Base-by-base conservation (phyloP, 2,888 invertebrate genomes). In the Cremastinae sp. region DNA sequence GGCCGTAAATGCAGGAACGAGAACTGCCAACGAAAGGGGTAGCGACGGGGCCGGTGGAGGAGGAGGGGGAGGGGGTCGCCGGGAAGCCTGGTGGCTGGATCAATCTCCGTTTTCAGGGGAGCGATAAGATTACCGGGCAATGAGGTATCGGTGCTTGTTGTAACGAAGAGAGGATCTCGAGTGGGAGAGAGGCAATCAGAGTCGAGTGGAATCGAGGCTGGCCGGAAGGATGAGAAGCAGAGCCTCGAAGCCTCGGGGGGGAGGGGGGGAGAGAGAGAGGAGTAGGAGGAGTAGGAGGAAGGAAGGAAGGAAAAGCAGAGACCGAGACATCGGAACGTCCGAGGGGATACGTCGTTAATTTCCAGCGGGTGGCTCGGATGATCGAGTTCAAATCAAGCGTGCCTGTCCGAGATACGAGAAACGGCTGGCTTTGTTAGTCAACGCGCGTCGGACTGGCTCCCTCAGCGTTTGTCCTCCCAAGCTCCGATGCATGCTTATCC, bases 171-270 rank as follows among this genome's bases (percentile, higher is more conserved):
- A 28, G 28, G 2, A 28, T 28, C 5, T 28, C 28, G 28, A 28
- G 28, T 28, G 28, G 28, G 28, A 28, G 28, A 9, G 75, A 80
- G 81, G 80, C 82, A 82, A 81, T 82, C 81, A 81, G 76, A 53
- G 65, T 80, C 75, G 79, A 82, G 82, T 70, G 74, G 74, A 75
- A 79, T 79, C 74, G 79, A 74, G 79, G 78, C 75, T 68, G 53
- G 9, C 34, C 49, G n/a, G n/a, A 45, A 53, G 61, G 70, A 61
- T 54, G 70, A 70, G 61, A 5, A 28, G 28, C 2, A 2, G 28
- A 3, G 2, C 28, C 28, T 28, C 28, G 28, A 28, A n/a, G n/a
- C n/a, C n/a, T n/a, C n/a, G n/a, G n/a, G n/a, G n/a, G n/a, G n/a
- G n/a, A n/a, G n/a, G n/a, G n/a, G n/a, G n/a, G n/a, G n/a, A n/a